Evolutionary conservation across 2,797 vertebrate species (phyloP), one percentile per base, ranked within the genome.

Genomic region (Vireo griseus): DNA sequence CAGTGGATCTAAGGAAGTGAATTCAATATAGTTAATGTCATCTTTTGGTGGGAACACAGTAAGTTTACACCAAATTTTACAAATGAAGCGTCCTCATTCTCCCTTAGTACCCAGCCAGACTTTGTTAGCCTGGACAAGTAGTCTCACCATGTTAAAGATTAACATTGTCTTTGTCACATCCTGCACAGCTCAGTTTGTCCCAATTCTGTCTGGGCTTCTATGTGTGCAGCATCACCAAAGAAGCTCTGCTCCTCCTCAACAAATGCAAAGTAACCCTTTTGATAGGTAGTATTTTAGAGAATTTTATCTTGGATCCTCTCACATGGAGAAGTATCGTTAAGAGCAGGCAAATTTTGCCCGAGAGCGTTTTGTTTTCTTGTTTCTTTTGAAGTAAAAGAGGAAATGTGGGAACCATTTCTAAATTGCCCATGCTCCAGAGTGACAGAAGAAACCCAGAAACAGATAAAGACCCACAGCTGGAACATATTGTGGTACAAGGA

Each of bases 331-430:
- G 55, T 40, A 68, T 8, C 39, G 50, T 84, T 65, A 83, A 48
- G 24, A 90, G 40, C 37, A 78, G 72, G 24, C 44, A 52, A 40
- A 90, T 83, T 94, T 95, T 68, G 37, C 69, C 72, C 66, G 37
- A 55, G 26, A 83, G 31, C 77, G 58, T 45, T 92, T 90, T 80
- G 58, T 88, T 94, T 92, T 91, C 79, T 91, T 86, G 44, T 44
- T 91, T 69, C 86, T 94, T 95, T 96, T 96, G 91, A 94, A 96
- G 79, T 78, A 78, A 66, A 86, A 77, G 54, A 75, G 79, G 79
- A 95, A 96, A 96, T 97, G 90, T 96, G 97, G 94, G 92, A 96
- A 95, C 78, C 66, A 97, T 97, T 97, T 97, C 93, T 91, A 86
- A 97, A 96, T 62, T 88, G 93, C 88, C 61, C 80, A 52, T 95